Conservation (phyloP, 1,140 invertebrate genomes). For the Thalassaphorura encarpata region DNA sequence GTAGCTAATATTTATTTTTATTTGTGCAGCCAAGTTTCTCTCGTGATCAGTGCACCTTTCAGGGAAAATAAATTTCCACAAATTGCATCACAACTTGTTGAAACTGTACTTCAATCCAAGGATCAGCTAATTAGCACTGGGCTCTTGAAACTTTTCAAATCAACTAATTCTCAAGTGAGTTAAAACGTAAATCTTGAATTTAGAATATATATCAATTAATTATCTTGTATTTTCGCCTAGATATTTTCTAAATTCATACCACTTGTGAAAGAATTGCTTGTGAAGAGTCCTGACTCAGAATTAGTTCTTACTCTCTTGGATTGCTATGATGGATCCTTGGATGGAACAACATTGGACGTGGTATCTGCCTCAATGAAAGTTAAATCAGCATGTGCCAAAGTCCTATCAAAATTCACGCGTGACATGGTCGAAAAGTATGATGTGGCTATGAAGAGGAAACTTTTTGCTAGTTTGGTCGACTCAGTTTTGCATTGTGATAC, state of each 20-base stretch:
- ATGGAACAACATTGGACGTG: conserved; percentile 1
- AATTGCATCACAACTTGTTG: conserved; percentile 3
- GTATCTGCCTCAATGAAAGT: conserved; percentile 4
- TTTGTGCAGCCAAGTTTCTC: conserved; percentile 4
- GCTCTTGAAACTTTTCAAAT: conserved; percentile 1
- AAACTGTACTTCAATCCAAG: background rate
- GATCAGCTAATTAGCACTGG: background rate
- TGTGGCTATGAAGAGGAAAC: conserved; percentile 4
- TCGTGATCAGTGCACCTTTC: background rate
- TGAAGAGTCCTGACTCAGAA: conserved; percentile 1
- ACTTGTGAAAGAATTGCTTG: conserved; percentile 3
- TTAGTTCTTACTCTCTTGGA: conserved; percentile 13
- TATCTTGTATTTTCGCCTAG: background rate
- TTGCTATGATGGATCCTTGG: conserved; percentile 19
- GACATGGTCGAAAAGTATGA: conserved; percentile 11
- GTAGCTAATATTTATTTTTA: background rate
- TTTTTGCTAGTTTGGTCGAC: conserved; percentile 23
- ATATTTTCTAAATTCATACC: conserved; percentile 2
- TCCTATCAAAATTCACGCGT: conserved; percentile 14
- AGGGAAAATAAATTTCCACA: background rate
- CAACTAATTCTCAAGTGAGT: background rate
- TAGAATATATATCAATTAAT: background rate
- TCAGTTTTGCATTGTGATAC: conserved; percentile 13
- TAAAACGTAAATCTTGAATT: background rate
- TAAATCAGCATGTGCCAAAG: conserved; percentile 1